Evolutionary conservation across 2,888 invertebrate species (phyloP).

Genomic region (Pseudolycoriella hygida): DNA sequence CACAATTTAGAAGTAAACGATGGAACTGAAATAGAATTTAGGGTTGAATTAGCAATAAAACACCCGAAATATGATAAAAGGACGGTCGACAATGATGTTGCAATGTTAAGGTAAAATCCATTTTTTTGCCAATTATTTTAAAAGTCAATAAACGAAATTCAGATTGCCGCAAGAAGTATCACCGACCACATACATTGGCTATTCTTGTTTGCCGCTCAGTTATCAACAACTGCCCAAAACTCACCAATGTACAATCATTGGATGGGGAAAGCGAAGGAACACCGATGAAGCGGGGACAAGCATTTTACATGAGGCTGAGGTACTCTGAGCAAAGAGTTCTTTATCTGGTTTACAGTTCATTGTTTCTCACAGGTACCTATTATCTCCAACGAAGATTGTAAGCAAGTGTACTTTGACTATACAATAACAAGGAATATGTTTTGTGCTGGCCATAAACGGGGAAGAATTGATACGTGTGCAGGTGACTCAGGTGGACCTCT

Average conservation of each 20-base stretch:
- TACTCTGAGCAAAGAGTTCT: too few species aligned
- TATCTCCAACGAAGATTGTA: conserved; percentile 58
- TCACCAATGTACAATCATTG: conserved; percentile 66
- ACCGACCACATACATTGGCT: conserved; percentile 32
- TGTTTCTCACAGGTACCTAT: conserved; percentile 44
- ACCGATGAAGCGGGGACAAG: conserved; percentile 66
- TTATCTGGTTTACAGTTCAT: not conserved
- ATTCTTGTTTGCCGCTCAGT: conserved; percentile 67
- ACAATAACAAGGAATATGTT: conserved; percentile 82
- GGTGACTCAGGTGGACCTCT: conserved; percentile 55
- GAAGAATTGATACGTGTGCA: conserved; percentile 77
- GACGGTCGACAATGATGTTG: conserved; percentile 86
- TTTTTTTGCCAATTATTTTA: not conserved
- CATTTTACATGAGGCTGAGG: conserved; percentile 68
- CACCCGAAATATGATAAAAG: conserved; percentile 76
- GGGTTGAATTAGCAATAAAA: conserved; percentile 51
- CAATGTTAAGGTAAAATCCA: conserved; percentile 45
- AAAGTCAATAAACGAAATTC: too few species aligned
- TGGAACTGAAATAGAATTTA: conserved; percentile 60
- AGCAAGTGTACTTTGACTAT: conserved; percentile 67
- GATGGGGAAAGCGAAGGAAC: conserved; percentile 76
- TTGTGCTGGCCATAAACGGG: conserved; percentile 72
- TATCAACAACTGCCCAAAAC: conserved; percentile 44
- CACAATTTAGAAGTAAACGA: conserved; percentile 60
- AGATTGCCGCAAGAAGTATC: conserved; percentile 24